Conservation (phyloP, 2,797 vertebrate species). For the Chiropotes sagulatus region DNA sequence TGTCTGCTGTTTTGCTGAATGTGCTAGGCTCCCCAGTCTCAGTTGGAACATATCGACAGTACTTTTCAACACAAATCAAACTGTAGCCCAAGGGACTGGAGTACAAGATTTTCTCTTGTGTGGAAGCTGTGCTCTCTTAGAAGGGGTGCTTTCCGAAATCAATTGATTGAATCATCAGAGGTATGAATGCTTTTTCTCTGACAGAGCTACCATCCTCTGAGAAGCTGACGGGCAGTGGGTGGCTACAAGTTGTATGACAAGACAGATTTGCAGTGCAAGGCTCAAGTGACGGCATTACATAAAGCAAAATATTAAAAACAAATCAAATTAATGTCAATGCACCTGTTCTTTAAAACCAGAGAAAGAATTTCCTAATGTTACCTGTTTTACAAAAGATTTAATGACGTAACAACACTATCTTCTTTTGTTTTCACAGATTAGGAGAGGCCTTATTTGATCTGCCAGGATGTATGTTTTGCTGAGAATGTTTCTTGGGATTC, state of each 20-base stretch:
- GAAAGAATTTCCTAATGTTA: background rate
- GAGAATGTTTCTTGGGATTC: conserved; percentile 36
- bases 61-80: conserved; percentile 42
- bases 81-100: background rate
- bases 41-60: background rate
- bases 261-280: background rate
- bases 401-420: background rate
- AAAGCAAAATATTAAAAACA: background rate
- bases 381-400: background rate
- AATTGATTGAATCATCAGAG: background rate
- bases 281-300: conserved; percentile 30
- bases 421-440: background rate
- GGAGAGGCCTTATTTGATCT: background rate
- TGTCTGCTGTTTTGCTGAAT: background rate
- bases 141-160: background rate
- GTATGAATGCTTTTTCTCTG: background rate
- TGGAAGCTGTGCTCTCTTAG: background rate
- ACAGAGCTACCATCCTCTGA: background rate
- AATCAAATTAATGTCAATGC: conserved; percentile 44
- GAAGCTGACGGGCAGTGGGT: background rate
- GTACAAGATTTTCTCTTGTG: background rate
- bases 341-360: background rate
- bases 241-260: background rate
- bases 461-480: background rate
- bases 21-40: background rate